Base-by-base conservation (phyloP, 1,140 invertebrate species). In the Heterodera schachtii region DNA sequence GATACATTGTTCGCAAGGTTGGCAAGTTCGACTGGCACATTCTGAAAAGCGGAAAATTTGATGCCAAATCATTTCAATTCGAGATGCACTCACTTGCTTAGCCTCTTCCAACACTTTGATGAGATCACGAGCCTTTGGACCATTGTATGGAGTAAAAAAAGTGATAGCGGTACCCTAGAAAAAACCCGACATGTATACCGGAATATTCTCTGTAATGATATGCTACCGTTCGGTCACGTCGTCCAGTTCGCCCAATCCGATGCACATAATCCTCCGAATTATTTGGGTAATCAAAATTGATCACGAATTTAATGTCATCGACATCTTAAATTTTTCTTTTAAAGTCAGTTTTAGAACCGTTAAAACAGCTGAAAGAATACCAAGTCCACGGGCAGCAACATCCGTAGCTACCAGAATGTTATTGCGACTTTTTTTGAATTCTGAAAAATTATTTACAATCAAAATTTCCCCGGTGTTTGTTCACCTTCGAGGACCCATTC, bases 181-280 rank as follows among this genome's bases (percentile, higher is more conserved):
- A 9, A 21, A 84, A 3, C 64, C 31, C 31, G 31, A 31, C 31
- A 31, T 31, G 1, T 11, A 47, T 64, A 43, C 47, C 46, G 64
- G 80, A 75, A n/a, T 46, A 46, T 31, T 69, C n/a, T 43, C 13
- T 3, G 3, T n/a, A 11, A 4, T 3, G 13, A 79, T 69, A 9
- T 74, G 16, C 46, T 69, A 83, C 71, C 21, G 16, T 11, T 31
- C 60, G 64, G 49, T 84, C 60, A 46, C 69, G 69, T 43, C 80
- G 69, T 46, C 52, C 52, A 31, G 67, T 82, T 21, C 78, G 75
- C 49, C 79, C 76, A 76, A 99, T 99, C 84, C 97, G 94, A 91
- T 99, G 97, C 88, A 99, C 96, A 90, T 99, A 99, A 91, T 99
- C 97, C 92, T 99, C 97, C 81, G 95, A 96, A 81, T 95, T 95